Percentiles rank a stretch among this genome's conserved stretches.
These are phyloP conservation scores for Caenorhabditis tropicalis DNA, from an alignment of 1,140 invertebrate genomes.

Conservation along the genomic window DNA sequence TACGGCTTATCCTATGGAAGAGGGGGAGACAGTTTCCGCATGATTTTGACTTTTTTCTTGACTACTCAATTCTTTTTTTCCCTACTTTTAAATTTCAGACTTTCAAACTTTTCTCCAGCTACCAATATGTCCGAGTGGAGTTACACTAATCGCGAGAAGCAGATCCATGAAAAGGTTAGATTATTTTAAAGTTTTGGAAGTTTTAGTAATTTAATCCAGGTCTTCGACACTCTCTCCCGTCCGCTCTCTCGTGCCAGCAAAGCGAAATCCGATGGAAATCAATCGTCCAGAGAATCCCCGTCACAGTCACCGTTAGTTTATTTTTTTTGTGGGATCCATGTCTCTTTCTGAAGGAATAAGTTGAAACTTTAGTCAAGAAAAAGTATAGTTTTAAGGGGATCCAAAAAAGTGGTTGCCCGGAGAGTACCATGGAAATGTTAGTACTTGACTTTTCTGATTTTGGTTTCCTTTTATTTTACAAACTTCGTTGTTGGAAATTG, in stretches of 20 bases:
- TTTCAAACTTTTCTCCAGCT: not conserved
- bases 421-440: no score
- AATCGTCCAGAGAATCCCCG: slow-evolving; percentile 16
- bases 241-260: slow-evolving; percentile 44
- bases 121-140: not conserved
- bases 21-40: no score
- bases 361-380: no score
- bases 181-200: not conserved
- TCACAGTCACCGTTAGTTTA: slow-evolving; percentile 1
- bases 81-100: not conserved
- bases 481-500: no score
- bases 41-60: not conserved
- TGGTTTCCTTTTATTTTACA: no score
- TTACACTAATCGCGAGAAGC: not conserved
- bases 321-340: not conserved
- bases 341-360: not conserved
- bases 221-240: slow-evolving; percentile 47
- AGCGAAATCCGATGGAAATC: slow-evolving; percentile 14
- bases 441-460: no score
- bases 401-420: no score
- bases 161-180: slow-evolving; percentile 20
- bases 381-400: no score
- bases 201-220: not conserved
- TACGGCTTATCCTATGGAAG: not conserved
- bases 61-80: not conserved